Evolutionary conservation across 2,797 vertebrate species (phyloP), one percentile per base, ranked within the genome.

Genomic region (Echiichthys vipera): DNA sequence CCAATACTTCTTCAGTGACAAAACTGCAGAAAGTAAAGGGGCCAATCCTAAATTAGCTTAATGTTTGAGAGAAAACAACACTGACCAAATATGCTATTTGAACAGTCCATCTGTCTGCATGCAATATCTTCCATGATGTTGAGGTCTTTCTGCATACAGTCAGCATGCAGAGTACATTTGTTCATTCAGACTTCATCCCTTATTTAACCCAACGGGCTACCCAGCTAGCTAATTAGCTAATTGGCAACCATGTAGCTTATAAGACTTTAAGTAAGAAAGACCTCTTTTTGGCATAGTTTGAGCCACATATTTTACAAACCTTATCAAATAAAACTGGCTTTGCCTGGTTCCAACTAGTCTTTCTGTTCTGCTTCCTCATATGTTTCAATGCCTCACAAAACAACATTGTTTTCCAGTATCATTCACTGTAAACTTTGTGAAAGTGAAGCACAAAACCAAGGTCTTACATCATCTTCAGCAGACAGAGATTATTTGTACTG

Each of bases 151-250:
- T 17, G 17, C n/a, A 6, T 42, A 59, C 14, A 70, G 46, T 65
- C 7, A 74, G 50, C 22, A 65, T 24, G 54, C 47, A 45, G 7
- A 65, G 42, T 13, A 32, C 40, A 61, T 75, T 81, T 53, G 56
- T 66, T 78, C 58, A 84, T 66, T 71, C 25, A 34, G 42, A 37
- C 69, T 43, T 25, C 57, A 64, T 69, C 18, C 45, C 12, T 75
- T 46, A 77, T 71, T 80, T 51, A 77, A 61, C 43, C 15, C 36
- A 64, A 24, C n/a, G 49, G 25, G 59, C 45, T 65, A 9, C 47
- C 42, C n/a, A 56, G 53, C 39, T 10, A 72, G 40, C 51, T 36
- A 72, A 84, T 81, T 77, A 84, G 63, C 49, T 76, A 80, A 84
- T 78, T 76, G 55, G 22, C 61, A 76, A 29, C 56, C 55, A 39